Conservation (phyloP, 2,113 vertebrate genomes). For the Hirundichthys speculiger region DNA sequence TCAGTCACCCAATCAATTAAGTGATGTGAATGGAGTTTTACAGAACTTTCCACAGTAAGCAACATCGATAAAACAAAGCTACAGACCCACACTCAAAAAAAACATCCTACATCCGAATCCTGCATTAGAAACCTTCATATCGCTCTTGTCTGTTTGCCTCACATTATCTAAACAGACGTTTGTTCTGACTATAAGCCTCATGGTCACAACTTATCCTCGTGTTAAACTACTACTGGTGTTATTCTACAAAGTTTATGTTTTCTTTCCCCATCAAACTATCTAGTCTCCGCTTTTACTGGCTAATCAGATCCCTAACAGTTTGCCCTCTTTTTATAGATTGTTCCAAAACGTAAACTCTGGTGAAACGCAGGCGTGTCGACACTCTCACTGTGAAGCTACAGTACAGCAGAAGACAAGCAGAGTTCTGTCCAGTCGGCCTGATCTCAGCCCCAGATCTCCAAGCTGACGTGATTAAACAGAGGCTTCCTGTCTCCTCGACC, state of each 20-base stretch:
- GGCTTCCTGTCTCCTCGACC: slow-evolving; percentile 77
- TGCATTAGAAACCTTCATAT: too few relatives aligned
- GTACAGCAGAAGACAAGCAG: slow-evolving; percentile 35
- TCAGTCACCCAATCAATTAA: too few relatives aligned
- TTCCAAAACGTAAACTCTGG: slow-evolving; percentile 30
- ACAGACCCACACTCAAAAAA: too few relatives aligned
- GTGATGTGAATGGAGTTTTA: too few relatives aligned
- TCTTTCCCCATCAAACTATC: slow-evolving; percentile 15
- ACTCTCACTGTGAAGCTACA: slow-evolving; percentile 11
- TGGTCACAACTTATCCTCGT: slow-evolving; percentile 29
- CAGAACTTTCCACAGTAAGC: too few relatives aligned
- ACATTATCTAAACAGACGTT: too few relatives aligned
- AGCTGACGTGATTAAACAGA: slow-evolving; percentile 80
- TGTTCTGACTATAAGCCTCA: too few relatives aligned
- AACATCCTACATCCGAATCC: too few relatives aligned
- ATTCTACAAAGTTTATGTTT: background rate
- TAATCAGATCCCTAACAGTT: slow-evolving; percentile 9
- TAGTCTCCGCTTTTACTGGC: background rate
- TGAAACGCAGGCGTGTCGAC: slow-evolving; percentile 29
- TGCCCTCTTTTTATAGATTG: slow-evolving; percentile 6
- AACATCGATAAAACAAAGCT: too few relatives aligned
- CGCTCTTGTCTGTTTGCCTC: too few relatives aligned
- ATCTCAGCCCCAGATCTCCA: slow-evolving; percentile 69
- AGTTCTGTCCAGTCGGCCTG: slow-evolving; percentile 43
- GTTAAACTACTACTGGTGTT: slow-evolving; percentile 21